Base-by-base conservation (phyloP, 2,888 invertebrate species). In the Napeogenes inachia region DNA sequence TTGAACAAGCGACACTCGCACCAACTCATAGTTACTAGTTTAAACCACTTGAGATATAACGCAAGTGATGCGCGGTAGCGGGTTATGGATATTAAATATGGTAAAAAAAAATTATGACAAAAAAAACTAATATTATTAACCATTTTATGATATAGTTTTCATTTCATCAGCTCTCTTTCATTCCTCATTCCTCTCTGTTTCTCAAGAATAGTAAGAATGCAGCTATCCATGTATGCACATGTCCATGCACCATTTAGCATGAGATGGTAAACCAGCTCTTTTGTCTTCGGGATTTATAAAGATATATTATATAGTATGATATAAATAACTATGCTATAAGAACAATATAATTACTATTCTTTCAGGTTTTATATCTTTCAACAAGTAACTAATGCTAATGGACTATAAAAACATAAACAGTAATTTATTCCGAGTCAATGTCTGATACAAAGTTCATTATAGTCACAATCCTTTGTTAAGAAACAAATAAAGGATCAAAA, bases 11-110 rank as follows among this genome's bases (percentile, higher is more conserved):
- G 72, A 73, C 77, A 75, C 75, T 66, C 71, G 71, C 69, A 75
- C 69, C 65, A 76, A 77, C 76, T 76, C 78, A 78, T 82, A 80
- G 84, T 82, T 81, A 82, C 84, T 81, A 78, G 81, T 78, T 76
- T 73, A 73, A 79, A 79, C 82, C 79, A 82, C 80, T 80, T 71
- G 73, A 77, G 76, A 71, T 70, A 75, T 69, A 79, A 77, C 62
- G 67, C 75, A 71, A 80, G 67, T 50, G 50, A 67, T 57, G 57
- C 67, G 67, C 61, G 70, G 65, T 65, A 68, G 65, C 61, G 61
- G 33, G 33, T 32, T 30, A 21, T 13, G 4, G n/a, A 38, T 50
- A 47, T 33, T 50, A 50, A 50, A 30, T 50, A 50, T 10, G 30
- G 50, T 8, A 1, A 30, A 21, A 50, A 10, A 30, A 50, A 10